Base-by-base conservation (phyloP, 2,797 vertebrate species). In the Apogon hyalosoma region DNA sequence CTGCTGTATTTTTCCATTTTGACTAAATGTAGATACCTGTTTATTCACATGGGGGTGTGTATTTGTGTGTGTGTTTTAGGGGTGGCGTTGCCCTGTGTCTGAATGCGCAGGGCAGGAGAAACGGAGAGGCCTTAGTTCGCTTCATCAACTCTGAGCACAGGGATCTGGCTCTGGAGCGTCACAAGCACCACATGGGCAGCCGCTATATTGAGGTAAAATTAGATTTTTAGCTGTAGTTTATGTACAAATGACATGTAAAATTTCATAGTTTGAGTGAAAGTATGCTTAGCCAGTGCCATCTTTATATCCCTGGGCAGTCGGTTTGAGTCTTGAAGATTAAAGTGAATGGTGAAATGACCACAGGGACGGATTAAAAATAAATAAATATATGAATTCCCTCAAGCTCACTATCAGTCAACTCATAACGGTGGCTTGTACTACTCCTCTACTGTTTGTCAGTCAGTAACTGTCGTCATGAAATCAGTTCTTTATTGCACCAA, bases 181-280 rank as follows among this genome's bases (percentile, higher is more conserved):
- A 99, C 82, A 99, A 98, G 58, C 97, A 99, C 84, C 97, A 99
- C 89, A 98, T 99, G 97, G 97, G 97, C 24, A 94, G 94, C 92
- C 94, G 97, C 83, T 99, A 99, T 75, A 98, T 98, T 0, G 97
- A 99, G 96, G 97, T 97, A 72, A 83, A 88, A 41, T 12, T 59
- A 13, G 21, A 11, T 11, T 2, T 33, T 45, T 4, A 12, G 5
- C 1, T 52, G 4, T 18, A 33, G 15, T 59, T 40, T 0, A 51
- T 6, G 41, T 6, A 2, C 24, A 2, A 16, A 16, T 28, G 11
- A 31, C 11, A 11, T 18, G 13, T n/a, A 11, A 19, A 0, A 15
- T 9, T 49, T 67, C 45, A 1, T 18, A 49, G n/a, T 16, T 6
- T 24, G 19, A 9, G 6, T 33, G 2, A 45, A 52, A 43, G n/a